Evolutionary conservation across 2,797 vertebrate genomes (phyloP), one percentile per base, ranked within the genome.

Genomic region (Etheostoma perlongum): DNA sequence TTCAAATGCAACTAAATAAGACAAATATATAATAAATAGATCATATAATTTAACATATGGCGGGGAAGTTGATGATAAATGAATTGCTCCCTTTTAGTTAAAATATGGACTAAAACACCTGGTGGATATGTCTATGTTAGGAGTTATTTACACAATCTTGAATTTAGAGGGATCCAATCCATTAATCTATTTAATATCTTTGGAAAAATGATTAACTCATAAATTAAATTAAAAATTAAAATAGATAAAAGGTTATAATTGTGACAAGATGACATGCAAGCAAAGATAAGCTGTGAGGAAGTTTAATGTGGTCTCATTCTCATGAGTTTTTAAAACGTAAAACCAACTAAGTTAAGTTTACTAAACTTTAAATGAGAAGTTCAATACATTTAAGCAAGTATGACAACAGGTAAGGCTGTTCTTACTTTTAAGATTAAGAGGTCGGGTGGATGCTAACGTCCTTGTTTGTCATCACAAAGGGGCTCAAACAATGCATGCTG

Each of bases 401-500:
- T 11, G 36, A 11, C 36, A 40, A 40, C 36, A 40, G 36, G 36
- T 12, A 40, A 40, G 36, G 36, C 36, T 11, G 36, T 11, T 40
- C 36, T 40, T 11, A 40, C 36, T 40, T 40, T 11, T 40, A 40
- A 40, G 36, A 40, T 40, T 40, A 40, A 40, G 10, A 10, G 36
- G 36, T 40, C 10, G 36, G 36, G 36, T 3, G 36, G 36, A 40
- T 40, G 36, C 11, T 40, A 40, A 10, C 11, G 10, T 15, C 42
- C 42, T 44, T 44, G 4, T 14, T 44, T 15, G 14, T 44, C 42
- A 44, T 44, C 13, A 15, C 12, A 16, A 30, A 27, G 4, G 7
- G 25, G 33, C 27, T 57, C 16, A 58, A 58, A 36, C 23, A 62
- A 65, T 40, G 49, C 63, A 52, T 40, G 48, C n/a, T 23, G 49